Percentiles rank a stretch among this genome's conserved stretches.
These are phyloP conservation scores for Adelognathus sp. DNA, from an alignment of 2,888 invertebrate species.

Conservation along the genomic window DNA sequence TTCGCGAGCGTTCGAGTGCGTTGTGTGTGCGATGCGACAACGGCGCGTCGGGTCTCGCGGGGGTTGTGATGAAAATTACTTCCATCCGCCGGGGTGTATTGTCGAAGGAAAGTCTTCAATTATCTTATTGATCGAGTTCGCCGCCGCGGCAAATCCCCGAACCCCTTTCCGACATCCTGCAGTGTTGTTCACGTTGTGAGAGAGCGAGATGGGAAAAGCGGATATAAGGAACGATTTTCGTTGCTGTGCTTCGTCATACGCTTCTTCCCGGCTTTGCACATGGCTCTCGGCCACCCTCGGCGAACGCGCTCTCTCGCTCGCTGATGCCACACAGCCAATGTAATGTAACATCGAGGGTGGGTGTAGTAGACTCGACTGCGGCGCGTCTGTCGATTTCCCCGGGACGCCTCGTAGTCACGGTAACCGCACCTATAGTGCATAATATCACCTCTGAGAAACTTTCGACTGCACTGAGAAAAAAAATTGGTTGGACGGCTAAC, in stretches of 20 bases:
- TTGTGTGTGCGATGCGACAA: conserved; percentile 21
- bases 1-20: conserved; percentile 52
- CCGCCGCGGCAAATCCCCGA: conserved; percentile 59
- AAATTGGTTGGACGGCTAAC: too few relatives aligned
- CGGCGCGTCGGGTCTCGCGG: not conserved
- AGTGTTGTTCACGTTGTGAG: not conserved
- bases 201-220: not conserved
- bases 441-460: not conserved
- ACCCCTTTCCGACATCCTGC: conserved; percentile 25
- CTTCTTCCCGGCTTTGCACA: not conserved
- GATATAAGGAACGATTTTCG: not conserved
- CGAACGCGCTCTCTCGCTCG: too few relatives aligned
- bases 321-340: not conserved
- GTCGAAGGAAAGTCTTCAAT: conserved; percentile 74
- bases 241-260: not conserved
- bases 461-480: too few relatives aligned
- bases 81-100: conserved; percentile 69
- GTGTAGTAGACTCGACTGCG: not conserved
- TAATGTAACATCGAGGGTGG: conserved; percentile 2
- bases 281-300: not conserved
- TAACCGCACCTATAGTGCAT: conserved; percentile 49
- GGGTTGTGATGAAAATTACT: conserved; percentile 66
- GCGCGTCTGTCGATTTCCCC: conserved; percentile 42
- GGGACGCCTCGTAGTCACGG: conserved; percentile 49
- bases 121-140: conserved; percentile 74